Conservation (phyloP, 2,888 invertebrate genomes). For the Octonoba sinensis region DNA sequence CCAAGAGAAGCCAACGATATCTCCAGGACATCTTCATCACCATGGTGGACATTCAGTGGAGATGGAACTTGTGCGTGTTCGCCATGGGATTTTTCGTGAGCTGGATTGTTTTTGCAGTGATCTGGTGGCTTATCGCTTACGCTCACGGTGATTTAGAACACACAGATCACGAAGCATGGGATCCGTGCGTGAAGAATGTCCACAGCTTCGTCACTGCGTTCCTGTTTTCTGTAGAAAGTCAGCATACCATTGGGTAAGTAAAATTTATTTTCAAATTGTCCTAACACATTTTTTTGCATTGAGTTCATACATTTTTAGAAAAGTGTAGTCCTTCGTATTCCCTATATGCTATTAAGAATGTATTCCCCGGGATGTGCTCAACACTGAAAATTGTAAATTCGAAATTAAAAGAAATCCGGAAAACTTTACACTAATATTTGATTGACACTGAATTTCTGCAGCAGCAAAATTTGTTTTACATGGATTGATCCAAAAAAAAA, state of each 20-base stretch:
- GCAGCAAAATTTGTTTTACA: too few relatives aligned
- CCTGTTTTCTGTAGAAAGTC: slow-evolving; percentile 95
- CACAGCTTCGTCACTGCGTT: slow-evolving; percentile 92
- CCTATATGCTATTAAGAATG: too few relatives aligned
- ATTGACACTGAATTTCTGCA: too few relatives aligned
- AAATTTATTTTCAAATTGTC: not conserved
- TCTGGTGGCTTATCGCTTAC: slow-evolving; percentile 96
- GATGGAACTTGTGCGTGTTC: slow-evolving; percentile 92
- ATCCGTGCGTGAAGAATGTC: slow-evolving; percentile 88
- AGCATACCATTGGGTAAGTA: slow-evolving; percentile 86
- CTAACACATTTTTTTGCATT: not conserved
- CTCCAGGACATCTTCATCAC: slow-evolving; percentile 88
- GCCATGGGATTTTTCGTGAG: slow-evolving; percentile 90
- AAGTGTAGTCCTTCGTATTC: too few relatives aligned
- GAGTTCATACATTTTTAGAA: too few relatives aligned
- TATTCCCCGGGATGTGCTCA: too few relatives aligned
- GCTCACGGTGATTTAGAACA: slow-evolving; percentile 91
- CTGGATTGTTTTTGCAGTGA: slow-evolving; percentile 91
- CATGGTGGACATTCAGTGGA: slow-evolving; percentile 87
- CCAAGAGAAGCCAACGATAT: slow-evolving; percentile 82
- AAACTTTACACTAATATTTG: too few relatives aligned
- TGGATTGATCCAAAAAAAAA: too few relatives aligned
- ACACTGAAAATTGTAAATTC: too few relatives aligned
- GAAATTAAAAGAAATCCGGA: too few relatives aligned
- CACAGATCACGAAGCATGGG: slow-evolving; percentile 74